Percentiles rank a stretch among this genome's conserved stretches.
These are phyloP conservation scores for Mionectes olivaceus DNA, from an alignment of 2,797 vertebrate genomes.

Conservation along the genomic window DNA sequence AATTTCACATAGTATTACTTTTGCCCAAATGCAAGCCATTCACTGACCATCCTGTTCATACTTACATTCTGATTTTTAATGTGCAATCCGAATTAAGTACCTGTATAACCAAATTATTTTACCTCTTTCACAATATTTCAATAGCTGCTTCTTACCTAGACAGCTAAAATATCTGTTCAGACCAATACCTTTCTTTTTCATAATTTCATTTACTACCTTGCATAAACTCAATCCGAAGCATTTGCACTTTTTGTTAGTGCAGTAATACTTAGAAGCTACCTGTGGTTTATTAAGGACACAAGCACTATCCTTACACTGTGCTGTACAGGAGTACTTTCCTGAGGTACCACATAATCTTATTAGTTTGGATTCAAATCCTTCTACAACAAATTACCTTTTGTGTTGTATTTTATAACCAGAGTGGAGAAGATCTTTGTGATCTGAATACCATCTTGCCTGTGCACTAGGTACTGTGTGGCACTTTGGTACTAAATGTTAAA, in stretches of 20 bases:
- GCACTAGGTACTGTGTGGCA: not conserved
- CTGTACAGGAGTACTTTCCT: not conserved
- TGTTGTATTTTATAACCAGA: not conserved
- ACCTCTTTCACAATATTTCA: not conserved
- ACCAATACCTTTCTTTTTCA: not conserved
- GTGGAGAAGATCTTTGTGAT: not conserved
- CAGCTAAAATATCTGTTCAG: not conserved
- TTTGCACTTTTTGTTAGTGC: not conserved
- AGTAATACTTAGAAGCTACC: not conserved
- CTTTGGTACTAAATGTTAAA: not conserved
- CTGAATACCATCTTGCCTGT: not conserved
- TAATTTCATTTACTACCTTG: not conserved
- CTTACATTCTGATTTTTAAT: not conserved
- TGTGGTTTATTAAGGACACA: not conserved
- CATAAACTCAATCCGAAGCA: not conserved
- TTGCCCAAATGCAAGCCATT: not conserved
- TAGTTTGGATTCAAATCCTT: not conserved
- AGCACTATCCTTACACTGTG: not conserved
- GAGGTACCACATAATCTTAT: not conserved
- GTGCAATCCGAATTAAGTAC: not conserved
- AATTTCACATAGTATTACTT: not conserved
- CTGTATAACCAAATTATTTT: not conserved
- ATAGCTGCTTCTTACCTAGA: not conserved
- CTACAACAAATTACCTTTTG: not conserved
- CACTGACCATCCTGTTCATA: not conserved